Evolutionary conservation across 2,113 vertebrate species (phyloP).

Genomic region (Podilymbus podiceps): DNA sequence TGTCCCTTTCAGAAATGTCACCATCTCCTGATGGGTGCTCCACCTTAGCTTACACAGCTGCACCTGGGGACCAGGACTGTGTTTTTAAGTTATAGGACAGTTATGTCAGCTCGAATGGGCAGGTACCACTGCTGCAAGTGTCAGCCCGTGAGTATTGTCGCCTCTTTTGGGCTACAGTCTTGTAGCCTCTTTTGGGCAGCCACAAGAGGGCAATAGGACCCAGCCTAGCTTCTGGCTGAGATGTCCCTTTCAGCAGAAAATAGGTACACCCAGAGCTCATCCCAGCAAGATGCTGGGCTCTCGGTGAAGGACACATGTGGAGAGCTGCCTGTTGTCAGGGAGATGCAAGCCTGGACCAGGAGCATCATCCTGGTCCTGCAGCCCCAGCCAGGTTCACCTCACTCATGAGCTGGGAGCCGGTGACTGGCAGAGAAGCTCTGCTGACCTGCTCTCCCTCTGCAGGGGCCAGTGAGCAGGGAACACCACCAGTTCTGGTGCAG

Average conservation of each 20-base stretch:
- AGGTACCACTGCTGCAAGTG: neutral
- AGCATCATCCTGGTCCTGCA: neutral
- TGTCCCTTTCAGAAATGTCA: neutral
- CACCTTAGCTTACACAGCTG: neutral
- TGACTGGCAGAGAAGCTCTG: neutral
- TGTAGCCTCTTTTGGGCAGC: constrained; percentile 8
- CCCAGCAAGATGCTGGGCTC: neutral
- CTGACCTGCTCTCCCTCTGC: neutral
- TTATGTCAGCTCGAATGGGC: neutral
- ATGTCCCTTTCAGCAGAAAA: neutral
- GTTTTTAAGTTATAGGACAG: neutral
- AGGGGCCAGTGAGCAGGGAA: neutral
- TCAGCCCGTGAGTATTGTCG: neutral
- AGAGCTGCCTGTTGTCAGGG: neutral
- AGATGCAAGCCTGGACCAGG: neutral
- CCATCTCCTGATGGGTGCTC: neutral
- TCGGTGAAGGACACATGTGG: rapidly evolving
- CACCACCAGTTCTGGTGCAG: neutral
- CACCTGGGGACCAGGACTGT: neutral
- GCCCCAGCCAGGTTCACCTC: neutral
- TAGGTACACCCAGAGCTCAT: rapidly evolving
- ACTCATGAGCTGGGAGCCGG: neutral
- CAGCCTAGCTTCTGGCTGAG: neutral
- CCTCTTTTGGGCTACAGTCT: neutral
- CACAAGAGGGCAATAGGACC: constrained; percentile 65